Evolutionary conservation across 2,888 invertebrate species (phyloP).

Genomic region (Galeopsomyia nigrocyanea): DNA sequence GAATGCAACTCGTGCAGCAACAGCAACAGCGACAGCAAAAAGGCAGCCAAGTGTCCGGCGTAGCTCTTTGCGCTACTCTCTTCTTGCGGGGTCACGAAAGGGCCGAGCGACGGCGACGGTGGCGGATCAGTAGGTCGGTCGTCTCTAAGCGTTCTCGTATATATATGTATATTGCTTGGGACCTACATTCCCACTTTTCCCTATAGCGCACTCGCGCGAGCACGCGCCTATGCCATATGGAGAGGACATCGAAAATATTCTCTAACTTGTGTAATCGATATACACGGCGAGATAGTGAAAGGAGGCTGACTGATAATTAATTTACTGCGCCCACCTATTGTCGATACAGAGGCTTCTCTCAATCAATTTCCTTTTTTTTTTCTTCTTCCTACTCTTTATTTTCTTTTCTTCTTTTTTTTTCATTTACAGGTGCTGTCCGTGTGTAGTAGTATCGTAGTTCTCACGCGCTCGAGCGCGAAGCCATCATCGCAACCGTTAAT

Average conservation of each 20-base stretch:
- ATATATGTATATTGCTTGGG: constrained; percentile 62
- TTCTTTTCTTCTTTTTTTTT: too few species aligned
- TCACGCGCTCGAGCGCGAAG: too few species aligned
- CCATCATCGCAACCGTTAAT: too few species aligned
- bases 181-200: constrained; percentile 61
- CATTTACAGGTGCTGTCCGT: too few species aligned
- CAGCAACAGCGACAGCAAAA: neutral
- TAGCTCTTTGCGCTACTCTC: neutral
- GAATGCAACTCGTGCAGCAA: neutral
- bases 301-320: too few species aligned
- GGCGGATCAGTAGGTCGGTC: constrained; percentile 29
- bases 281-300: too few species aligned
- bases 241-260: neutral
- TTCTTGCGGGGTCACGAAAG: neutral
- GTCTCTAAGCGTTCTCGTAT: constrained; percentile 32
- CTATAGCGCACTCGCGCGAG: neutral
- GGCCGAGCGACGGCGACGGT: constrained; percentile 9
- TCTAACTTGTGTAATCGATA: too few species aligned
- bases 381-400: too few species aligned
- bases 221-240: neutral
- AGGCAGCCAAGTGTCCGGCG: neutral
- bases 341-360: too few species aligned
- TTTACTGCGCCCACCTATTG: too few species aligned
- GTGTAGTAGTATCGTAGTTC: too few species aligned
- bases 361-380: too few species aligned